These are phyloP conservation scores for Acanthopleura granulata DNA, from an alignment of 2,888 invertebrate species.

Conservation along the genomic window DNA sequence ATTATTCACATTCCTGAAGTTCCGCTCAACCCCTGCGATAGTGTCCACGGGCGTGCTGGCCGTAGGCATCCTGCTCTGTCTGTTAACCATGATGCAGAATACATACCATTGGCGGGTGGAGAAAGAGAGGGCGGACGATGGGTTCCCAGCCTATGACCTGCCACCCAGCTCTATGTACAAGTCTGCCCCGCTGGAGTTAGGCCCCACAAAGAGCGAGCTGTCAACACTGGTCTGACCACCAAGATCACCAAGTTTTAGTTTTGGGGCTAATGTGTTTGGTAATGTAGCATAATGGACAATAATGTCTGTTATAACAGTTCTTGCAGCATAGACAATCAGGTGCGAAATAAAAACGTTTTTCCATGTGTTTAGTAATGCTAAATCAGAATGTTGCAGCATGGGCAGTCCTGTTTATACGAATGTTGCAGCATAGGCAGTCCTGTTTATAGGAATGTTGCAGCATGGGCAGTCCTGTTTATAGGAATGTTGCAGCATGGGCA, in stretches of 20 bases:
- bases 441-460: too few species aligned
- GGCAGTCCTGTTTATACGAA: too few species aligned
- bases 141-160: constrained; percentile 53
- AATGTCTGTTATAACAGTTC: too few species aligned
- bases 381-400: too few species aligned
- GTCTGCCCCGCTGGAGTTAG: constrained; percentile 7
- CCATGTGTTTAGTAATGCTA: too few species aligned
- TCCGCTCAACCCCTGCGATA: constrained; percentile 91
- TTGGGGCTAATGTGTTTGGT: neutral
- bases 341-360: too few species aligned
- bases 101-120: constrained; percentile 88
- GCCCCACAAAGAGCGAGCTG: constrained; percentile 37
- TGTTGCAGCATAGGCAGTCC: too few species aligned
- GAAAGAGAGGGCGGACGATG: constrained; percentile 60
- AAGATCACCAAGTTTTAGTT: neutral
- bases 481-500: too few species aligned
- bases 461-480: too few species aligned
- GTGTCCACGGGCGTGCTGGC: constrained; percentile 91
- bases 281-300: too few species aligned
- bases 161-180: neutral
- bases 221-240: constrained; percentile 46
- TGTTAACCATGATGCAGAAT: constrained; percentile 94
- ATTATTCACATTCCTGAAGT: constrained; percentile 91
- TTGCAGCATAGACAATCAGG: too few species aligned
- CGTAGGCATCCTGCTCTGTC: constrained; percentile 91